These are phyloP conservation scores for Calycopis cecrops DNA, from an alignment of 1,140 invertebrate genomes.

Conservation along the genomic window DNA sequence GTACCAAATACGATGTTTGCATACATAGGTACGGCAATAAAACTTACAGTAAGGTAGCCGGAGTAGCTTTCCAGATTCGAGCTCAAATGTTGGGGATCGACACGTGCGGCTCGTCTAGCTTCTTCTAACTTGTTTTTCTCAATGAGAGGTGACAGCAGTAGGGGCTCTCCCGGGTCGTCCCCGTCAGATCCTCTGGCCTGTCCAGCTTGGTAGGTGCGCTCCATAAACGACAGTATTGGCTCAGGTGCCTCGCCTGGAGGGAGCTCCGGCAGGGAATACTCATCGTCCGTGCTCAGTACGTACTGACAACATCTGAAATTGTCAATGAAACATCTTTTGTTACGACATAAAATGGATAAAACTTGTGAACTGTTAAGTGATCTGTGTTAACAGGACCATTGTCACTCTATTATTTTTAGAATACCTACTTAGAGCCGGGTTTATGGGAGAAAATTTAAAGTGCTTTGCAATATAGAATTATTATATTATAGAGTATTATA, in stretches of 20 bases:
- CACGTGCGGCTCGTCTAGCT: slow-evolving; percentile 54
- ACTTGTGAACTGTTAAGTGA: neutral
- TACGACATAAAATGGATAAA: neutral
- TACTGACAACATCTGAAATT: slow-evolving; percentile 34
- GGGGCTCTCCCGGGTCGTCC: slow-evolving; percentile 47
- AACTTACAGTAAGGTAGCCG: slow-evolving; percentile 62
- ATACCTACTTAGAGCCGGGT: too few species aligned
- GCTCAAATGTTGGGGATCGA: slow-evolving; percentile 51
- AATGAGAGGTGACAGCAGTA: slow-evolving; percentile 58
- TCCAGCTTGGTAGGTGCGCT: slow-evolving; percentile 46
- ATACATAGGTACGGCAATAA: neutral
- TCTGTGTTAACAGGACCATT: neutral
- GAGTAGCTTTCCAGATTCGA: slow-evolving; percentile 64
- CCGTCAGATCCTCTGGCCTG: slow-evolving; percentile 29
- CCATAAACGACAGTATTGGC: slow-evolving; percentile 59
- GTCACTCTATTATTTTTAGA: neutral
- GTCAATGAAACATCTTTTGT: neutral
- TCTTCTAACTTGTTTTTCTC: slow-evolving; percentile 54
- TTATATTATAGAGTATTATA: too few species aligned
- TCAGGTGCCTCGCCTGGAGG: slow-evolving; percentile 60
- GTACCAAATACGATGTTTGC: too few species aligned
- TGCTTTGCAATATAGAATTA: too few species aligned
- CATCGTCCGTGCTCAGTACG: slow-evolving; percentile 33
- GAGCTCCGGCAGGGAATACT: slow-evolving; percentile 43
- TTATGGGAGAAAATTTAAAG: too few species aligned